These are phyloP conservation scores for Harpalus rubripes DNA, from an alignment of 2,888 invertebrate species.

Conservation along the genomic window DNA sequence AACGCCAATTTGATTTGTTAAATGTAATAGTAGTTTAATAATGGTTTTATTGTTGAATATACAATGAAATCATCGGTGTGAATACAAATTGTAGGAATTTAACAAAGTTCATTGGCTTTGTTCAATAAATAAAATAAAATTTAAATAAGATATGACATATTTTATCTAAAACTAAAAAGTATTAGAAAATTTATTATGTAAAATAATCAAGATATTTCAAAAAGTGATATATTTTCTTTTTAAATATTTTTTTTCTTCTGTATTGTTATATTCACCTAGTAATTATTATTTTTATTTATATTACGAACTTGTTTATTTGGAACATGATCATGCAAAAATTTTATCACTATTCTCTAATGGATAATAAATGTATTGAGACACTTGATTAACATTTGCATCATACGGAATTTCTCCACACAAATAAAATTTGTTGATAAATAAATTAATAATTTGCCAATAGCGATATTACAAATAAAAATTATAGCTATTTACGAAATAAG, in stretches of 20 bases:
- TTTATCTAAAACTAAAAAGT: conserved; percentile 15
- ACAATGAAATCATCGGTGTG: not conserved
- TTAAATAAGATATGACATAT: conserved; percentile 26
- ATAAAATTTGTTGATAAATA: not conserved
- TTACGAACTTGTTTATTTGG: not conserved
- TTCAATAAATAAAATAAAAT: conserved; percentile 21
- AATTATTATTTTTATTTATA: not conserved
- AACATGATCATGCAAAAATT: not conserved
- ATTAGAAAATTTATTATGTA: not conserved
- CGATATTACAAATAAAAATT: too few relatives aligned
- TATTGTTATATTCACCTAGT: not conserved
- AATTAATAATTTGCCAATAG: too few relatives aligned
- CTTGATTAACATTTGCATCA: not conserved
- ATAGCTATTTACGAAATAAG: too few relatives aligned
- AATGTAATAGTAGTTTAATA: conserved; percentile 9
- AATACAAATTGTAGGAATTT: conserved; percentile 23
- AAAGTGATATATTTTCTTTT: not conserved
- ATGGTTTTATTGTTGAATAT: conserved; percentile 6
- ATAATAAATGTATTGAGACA: not conserved
- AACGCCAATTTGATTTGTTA: not conserved
- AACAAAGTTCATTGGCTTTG: conserved; percentile 18
- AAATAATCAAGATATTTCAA: not conserved
- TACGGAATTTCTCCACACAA: not conserved
- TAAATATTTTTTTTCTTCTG: not conserved
- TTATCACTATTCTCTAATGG: not conserved